Evolutionary conservation across 2,113 vertebrate genomes (phyloP).

Genomic region (Strigops habroptila): DNA sequence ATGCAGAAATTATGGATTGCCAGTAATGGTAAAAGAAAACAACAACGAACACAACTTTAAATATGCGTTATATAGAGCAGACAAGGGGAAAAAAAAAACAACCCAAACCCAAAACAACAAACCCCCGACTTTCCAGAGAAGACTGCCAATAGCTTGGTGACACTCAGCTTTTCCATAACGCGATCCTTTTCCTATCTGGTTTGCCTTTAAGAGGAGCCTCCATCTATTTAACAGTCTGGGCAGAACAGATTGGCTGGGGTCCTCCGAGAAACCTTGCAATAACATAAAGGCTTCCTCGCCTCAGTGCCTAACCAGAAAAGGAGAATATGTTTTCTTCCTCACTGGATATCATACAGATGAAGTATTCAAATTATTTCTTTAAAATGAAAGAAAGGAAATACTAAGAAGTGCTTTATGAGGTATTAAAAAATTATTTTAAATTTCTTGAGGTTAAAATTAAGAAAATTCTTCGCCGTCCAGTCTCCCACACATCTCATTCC

Average conservation of each 20-base stretch:
- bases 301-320: neutral
- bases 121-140: neutral
- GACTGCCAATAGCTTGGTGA: neutral
- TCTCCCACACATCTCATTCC: neutral
- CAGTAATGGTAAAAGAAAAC: conserved; percentile 23
- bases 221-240: neutral
- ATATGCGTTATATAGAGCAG: neutral
- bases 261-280: neutral
- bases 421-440: neutral
- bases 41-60: conserved; percentile 6
- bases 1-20: conserved; percentile 13
- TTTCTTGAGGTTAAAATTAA: neutral
- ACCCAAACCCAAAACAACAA: neutral
- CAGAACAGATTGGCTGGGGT: neutral
- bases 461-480: neutral
- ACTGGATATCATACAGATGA: neutral
- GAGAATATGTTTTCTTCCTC: neutral
- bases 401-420: neutral
- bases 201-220: neutral
- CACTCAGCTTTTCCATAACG: neutral
- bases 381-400: neutral
- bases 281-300: neutral
- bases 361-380: neutral
- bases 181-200: neutral
- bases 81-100: neutral